Evolutionary conservation across 2,113 vertebrate genomes (phyloP), one percentile per base, ranked within the genome.

Genomic region (Dicrurus megarhynchus): DNA sequence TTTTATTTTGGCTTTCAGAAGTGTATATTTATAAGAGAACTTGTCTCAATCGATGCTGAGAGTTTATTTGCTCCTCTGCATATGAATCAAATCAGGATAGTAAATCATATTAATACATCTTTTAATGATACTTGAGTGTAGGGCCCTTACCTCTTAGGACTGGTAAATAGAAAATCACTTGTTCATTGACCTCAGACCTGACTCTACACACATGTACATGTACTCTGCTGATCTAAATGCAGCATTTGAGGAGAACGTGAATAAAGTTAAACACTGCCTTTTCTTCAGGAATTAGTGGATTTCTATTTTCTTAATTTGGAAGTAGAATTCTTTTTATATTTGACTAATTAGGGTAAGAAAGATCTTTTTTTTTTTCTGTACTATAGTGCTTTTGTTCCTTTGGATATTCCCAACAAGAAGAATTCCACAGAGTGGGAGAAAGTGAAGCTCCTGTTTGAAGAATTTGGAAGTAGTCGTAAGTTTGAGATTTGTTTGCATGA

Each of bases 401-500:
- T 99, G 89, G 96, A 98, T 78, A 96, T 99, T 86, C 98, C 99
- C 22, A 97, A 97, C 44, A 97, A 98, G 87, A 98, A 98, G 96
- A 99, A 99, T 97, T 98, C 99, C 61, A 99, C 99, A 13, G 99
- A 99, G 27, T 99, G 99, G 99, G 99, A 99, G 90, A 99, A 99
- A 97, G 98, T 99, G 33, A 99, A 99, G 60, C 98, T 99, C 46
- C 96, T 99, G 27, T 99, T 99, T 97, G 98, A 99, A 96, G 99
- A 99, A 96, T 98, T 99, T 96, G 99, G 99, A 94, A 99, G 99
- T 88, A 98, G 98, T 93, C 98, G 99, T 99, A 98, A 99, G 99
- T 99, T 79, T 67, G 39, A 78, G 18, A 69, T 57, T 28, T 89
- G 6, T 65, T 93, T 79, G 18, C 2, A 0, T 18, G 28, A 33